These are phyloP conservation scores for Aplochiton taeniatus DNA, from an alignment of 2,797 vertebrate genomes.

Conservation along the genomic window DNA sequence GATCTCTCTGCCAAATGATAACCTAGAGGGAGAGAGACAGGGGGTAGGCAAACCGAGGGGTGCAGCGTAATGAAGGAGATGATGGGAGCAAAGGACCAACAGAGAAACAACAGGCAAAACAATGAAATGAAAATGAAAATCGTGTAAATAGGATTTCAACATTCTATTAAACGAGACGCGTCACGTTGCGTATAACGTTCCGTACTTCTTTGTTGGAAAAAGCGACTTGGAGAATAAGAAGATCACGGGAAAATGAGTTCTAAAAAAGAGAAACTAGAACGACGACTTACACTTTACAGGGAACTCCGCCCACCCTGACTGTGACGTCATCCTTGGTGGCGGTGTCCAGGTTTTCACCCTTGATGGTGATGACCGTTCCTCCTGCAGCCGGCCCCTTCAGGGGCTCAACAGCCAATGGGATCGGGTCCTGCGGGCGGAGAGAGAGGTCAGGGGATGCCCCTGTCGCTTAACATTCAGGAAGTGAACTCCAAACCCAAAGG, in stretches of 20 bases:
- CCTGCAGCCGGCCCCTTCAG: slow-evolving; percentile 78
- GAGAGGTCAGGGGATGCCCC: too few relatives aligned
- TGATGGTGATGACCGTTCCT: slow-evolving; percentile 87
- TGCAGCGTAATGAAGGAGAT: not conserved
- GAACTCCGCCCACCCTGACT: slow-evolving; percentile 73
- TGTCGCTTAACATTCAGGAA: too few relatives aligned
- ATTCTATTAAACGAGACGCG: too few relatives aligned
- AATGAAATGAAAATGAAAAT: too few relatives aligned
- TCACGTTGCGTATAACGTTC: too few relatives aligned
- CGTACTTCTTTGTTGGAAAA: too few relatives aligned
- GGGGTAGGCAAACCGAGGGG: not conserved
- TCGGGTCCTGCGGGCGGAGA: slow-evolving; percentile 78
- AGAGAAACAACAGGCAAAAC: too few relatives aligned
- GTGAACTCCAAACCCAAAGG: not conserved
- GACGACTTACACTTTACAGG: slow-evolving; percentile 85
- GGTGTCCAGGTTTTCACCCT: slow-evolving; percentile 80
- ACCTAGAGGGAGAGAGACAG: slow-evolving; percentile 39
- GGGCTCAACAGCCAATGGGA: slow-evolving; percentile 57
- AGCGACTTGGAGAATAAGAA: too few relatives aligned
- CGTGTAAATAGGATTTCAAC: too few relatives aligned
- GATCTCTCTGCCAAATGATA: slow-evolving; percentile 63
- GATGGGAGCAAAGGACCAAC: not conserved
- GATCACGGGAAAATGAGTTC: too few relatives aligned
- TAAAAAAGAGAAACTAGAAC: not conserved
- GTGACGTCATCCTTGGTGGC: slow-evolving; percentile 83